Conservation (phyloP, 2,113 vertebrate genomes). For the Spea multiplicata region DNA sequence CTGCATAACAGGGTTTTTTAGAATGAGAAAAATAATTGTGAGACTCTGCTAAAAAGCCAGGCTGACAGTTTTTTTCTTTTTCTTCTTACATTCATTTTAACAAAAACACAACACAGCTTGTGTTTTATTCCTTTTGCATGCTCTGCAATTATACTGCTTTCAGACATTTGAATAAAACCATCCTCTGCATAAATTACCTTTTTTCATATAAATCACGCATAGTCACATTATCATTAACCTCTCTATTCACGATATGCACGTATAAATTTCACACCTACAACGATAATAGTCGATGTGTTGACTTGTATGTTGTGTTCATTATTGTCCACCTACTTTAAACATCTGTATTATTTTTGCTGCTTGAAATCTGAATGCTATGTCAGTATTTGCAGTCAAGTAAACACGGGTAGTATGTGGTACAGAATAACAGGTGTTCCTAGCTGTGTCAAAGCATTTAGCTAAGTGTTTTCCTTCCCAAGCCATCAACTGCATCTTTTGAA, state of each 20-base stretch:
- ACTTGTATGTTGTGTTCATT: background rate
- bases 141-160: conserved; percentile 1
- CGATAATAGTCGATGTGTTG: background rate
- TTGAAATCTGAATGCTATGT: background rate
- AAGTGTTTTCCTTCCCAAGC: background rate
- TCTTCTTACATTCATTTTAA: background rate
- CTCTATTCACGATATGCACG: background rate
- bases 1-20: no score
- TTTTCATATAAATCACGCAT: background rate
- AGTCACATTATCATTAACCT: conserved; percentile 3
- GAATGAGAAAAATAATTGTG: no score
- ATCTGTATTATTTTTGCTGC: background rate
- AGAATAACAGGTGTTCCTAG: background rate
- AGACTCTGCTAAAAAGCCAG: no score
- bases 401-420: background rate
- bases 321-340: background rate
- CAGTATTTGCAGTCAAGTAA: background rate
- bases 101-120: background rate
- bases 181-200: conserved; percentile 6
- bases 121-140: background rate
- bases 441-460: background rate
- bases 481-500: background rate
- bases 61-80: background rate
- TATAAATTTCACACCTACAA: background rate
- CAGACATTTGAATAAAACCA: background rate